A percentile compares a stretch with the other conserved stretches of the same genome.
These are phyloP conservation scores for Neocrepidodera transversa DNA, from an alignment of 2,888 invertebrate genomes.

Conservation along the genomic window DNA sequence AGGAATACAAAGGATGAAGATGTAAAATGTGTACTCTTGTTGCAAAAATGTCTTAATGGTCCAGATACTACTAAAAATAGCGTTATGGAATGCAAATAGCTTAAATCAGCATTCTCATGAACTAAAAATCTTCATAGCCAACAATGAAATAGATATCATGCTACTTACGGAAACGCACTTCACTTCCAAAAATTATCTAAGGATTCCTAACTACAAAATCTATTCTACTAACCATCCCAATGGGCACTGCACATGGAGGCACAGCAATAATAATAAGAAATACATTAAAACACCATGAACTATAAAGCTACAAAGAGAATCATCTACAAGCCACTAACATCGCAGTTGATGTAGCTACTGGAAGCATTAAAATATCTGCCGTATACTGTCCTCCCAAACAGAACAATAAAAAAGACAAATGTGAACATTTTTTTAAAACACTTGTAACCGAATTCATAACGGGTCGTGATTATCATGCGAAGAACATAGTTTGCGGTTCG, in stretches of 20 bases:
- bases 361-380: slow-evolving; percentile 8
- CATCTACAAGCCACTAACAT: slow-evolving; percentile 13
- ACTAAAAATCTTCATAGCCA: neutral
- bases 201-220: slow-evolving; percentile 4
- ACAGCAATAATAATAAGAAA: slow-evolving; percentile 32
- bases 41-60: neutral
- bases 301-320: slow-evolving; percentile 17
- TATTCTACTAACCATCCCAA: slow-evolving; percentile 8
- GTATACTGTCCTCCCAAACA: slow-evolving; percentile 42
- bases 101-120: neutral
- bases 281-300: slow-evolving; percentile 23
- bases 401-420: slow-evolving; percentile 33
- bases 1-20: neutral
- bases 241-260: slow-evolving; percentile 10
- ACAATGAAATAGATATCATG: slow-evolving; percentile 23
- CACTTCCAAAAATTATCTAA: neutral
- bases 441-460: slow-evolving; percentile 39
- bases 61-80: neutral
- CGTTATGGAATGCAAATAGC: neutral
- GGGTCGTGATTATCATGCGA: slow-evolving; percentile 28
- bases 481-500: slow-evolving; percentile 38
- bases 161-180: slow-evolving; percentile 33
- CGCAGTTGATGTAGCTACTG: neutral
- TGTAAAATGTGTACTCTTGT: neutral
- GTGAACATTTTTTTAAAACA: slow-evolving; percentile 29